Evolutionary conservation across 2,797 vertebrate species (phyloP), one percentile per base, ranked within the genome.

Genomic region (Protonibea diacanthus): DNA sequence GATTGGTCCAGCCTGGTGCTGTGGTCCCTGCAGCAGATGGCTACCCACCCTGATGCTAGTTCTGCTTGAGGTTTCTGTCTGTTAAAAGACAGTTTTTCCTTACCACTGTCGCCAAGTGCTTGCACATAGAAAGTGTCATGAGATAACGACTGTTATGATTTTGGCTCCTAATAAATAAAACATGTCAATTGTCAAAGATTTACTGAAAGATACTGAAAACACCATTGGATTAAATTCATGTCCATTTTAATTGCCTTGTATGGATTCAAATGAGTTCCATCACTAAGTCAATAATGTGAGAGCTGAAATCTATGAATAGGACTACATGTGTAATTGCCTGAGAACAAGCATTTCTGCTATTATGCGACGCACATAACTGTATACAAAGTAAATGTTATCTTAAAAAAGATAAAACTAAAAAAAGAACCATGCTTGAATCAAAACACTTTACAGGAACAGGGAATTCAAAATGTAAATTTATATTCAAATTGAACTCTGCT

Each of bases 401-500:
- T 12, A 49, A 75, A 38, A 38, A 61, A 74, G 47, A 78, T 59
- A 21, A 58, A 78, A 59, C 21, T 23, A 13, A 62, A 78, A 72
- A 68, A 62, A 1, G 15, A 62, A 55, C 21, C 42, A 20, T 2
- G 27, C 56, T 78, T 66, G 27, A 73, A 56, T 73, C 29, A 77
- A 71, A 84, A 80, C 29, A 57, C 69, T 76, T 25, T 59, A 65
- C 27, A 64, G 23, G 29, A 79, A 59, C 10, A 73, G 21, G 60
- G 51, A 63, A 80, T 66, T 85, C 63, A 77, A 90, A 84, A 88
- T 86, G 83, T 84, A 78, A 87, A 90, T 91, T 88, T 20, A 80
- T 79, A 88, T 89, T 87, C 81, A 89, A 89, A 91, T 80, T 86
- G 83, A 90, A 84, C 80, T 78, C 63, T 80, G 77, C 86, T 89